phyloP scores from a whole-genome alignment of 2,888 invertebrate genomes.

The Theodoxus fluviatilis region DNA sequence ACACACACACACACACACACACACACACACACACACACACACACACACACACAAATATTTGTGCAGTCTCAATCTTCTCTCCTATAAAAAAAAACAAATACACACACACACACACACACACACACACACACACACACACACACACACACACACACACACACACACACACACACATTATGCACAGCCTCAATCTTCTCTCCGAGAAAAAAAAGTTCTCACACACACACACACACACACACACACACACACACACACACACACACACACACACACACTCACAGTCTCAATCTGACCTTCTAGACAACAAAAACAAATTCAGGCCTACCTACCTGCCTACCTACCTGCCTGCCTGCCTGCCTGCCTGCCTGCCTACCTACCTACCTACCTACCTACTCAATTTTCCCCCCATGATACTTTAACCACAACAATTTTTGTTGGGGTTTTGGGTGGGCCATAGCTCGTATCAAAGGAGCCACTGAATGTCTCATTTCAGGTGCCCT shows the following conservation, averaged over 20 bases:
- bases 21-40: background rate
- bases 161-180: background rate
- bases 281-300: too few species aligned
- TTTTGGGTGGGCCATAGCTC: too few species aligned
- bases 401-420: too few species aligned
- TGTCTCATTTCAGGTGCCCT: constrained; percentile 55
- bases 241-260: constrained; percentile 5
- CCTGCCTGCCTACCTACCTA: too few species aligned
- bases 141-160: background rate
- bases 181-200: background rate
- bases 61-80: background rate
- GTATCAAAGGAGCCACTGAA: too few species aligned
- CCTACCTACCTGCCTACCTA: too few species aligned
- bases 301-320: too few species aligned
- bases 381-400: too few species aligned
- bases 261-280: too few species aligned
- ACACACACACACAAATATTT: background rate
- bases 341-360: too few species aligned
- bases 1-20: constrained; percentile 11
- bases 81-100: background rate
- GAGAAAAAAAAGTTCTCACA: background rate
- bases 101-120: background rate
- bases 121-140: background rate
- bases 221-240: constrained; percentile 4
- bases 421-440: too few species aligned